These are phyloP conservation scores for Brachionus koreanus DNA, from an alignment of 1,140 invertebrate species.

Conservation along the genomic window DNA sequence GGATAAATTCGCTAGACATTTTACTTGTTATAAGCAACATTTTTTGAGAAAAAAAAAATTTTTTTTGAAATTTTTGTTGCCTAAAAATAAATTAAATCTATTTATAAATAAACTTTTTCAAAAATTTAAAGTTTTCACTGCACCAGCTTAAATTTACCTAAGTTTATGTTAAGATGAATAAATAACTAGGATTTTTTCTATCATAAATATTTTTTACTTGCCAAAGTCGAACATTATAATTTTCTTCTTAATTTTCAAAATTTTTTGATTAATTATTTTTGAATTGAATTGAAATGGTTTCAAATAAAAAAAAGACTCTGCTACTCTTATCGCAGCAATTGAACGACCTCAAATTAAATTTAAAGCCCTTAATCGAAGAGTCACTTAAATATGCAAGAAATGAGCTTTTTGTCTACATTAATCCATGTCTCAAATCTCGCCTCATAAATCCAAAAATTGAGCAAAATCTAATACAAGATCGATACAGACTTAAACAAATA, in stretches of 20 bases:
- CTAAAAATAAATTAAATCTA: background rate
- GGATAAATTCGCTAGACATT: background rate
- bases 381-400: slow-evolving; percentile 19
- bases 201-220: background rate
- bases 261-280: background rate
- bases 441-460: background rate
- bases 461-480: background rate
- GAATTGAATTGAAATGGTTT: slow-evolving; percentile 20
- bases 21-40: background rate
- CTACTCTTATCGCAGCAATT: background rate
- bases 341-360: background rate
- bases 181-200: background rate
- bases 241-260: background rate
- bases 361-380: slow-evolving; percentile 13
- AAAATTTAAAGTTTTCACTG: background rate
- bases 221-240: background rate
- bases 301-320: slow-evolving; percentile 4
- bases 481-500: slow-evolving; percentile 11
- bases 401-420: slow-evolving; percentile 18
- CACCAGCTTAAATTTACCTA: background rate
- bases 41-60: background rate
- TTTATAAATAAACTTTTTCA: background rate
- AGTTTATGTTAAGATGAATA: background rate
- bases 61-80: background rate
- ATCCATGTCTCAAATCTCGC: background rate